Percentiles rank a stretch among this genome's conserved stretches.
These are phyloP conservation scores for Acanthisitta chloris DNA, from an alignment of 2,113 vertebrate species.

Conservation along the genomic window DNA sequence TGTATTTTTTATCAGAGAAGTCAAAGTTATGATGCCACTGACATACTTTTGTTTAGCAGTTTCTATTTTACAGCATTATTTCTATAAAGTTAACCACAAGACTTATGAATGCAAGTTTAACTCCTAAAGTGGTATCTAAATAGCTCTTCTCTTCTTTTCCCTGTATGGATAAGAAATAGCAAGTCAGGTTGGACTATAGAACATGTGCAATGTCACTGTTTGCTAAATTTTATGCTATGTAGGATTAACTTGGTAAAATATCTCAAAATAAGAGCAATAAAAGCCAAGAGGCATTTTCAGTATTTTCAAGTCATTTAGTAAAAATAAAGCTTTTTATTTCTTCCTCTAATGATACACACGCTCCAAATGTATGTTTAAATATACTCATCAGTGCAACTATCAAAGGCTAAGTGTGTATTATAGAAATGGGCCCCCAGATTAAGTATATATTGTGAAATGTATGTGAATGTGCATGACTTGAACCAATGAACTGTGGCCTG, in stretches of 20 bases:
- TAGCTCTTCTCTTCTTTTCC: background rate
- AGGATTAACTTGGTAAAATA: background rate
- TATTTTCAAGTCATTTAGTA: background rate
- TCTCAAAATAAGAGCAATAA: background rate
- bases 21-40: background rate
- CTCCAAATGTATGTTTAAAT: conserved; percentile 39
- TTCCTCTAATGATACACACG: background rate
- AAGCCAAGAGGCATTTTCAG: background rate
- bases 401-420: conserved; percentile 70
- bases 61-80: background rate
- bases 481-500: conserved; percentile 79
- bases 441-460: conserved; percentile 73
- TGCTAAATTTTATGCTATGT: background rate
- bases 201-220: background rate
- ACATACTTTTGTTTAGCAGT: background rate
- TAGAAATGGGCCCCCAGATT: conserved; percentile 68
- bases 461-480: conserved; percentile 77
- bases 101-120: background rate
- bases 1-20: background rate
- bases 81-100: background rate
- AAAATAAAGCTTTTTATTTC: conserved; percentile 2
- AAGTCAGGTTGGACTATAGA: background rate
- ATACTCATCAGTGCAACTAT: conserved; percentile 40
- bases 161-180: background rate
- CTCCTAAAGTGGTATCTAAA: background rate